Conservation (phyloP, 2,888 invertebrate species). For the Eudasyphora cyanicolor region DNA sequence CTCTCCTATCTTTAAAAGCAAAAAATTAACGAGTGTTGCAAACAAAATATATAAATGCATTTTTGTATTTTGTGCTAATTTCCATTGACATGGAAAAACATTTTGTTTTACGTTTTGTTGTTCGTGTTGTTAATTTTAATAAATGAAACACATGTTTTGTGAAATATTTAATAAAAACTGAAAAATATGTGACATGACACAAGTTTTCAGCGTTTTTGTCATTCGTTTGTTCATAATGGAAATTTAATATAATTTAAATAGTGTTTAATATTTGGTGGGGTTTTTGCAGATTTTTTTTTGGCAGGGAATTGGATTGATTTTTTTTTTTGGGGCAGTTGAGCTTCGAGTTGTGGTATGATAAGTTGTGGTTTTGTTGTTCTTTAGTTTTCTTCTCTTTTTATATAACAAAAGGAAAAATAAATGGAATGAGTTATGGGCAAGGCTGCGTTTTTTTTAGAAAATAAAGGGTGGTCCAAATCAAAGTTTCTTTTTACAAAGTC, state of each 20-base stretch:
- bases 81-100: not conserved
- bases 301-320: not conserved
- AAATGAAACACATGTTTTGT: not conserved
- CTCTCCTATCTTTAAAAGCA: not conserved
- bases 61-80: not conserved
- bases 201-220: too few species aligned
- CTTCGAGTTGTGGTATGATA: not conserved
- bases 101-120: too few species aligned
- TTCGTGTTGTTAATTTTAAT: not conserved
- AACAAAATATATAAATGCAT: conserved; percentile 25
- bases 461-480: too few species aligned
- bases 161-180: not conserved
- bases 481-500: too few species aligned
- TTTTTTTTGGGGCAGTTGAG: not conserved
- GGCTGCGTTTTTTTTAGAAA: too few species aligned
- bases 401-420: too few species aligned
- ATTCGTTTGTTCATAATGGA: not conserved
- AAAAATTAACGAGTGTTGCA: not conserved
- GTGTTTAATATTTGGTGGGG: conserved; percentile 7
- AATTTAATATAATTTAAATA: not conserved
- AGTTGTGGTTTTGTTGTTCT: too few species aligned
- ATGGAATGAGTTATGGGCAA: too few species aligned
- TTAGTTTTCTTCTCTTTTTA: too few species aligned
- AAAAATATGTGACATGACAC: not conserved
- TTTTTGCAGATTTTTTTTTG: not conserved